Evolutionary conservation across 2,888 invertebrate species (phyloP).

Genomic region (Leptura quadrifasciata): DNA sequence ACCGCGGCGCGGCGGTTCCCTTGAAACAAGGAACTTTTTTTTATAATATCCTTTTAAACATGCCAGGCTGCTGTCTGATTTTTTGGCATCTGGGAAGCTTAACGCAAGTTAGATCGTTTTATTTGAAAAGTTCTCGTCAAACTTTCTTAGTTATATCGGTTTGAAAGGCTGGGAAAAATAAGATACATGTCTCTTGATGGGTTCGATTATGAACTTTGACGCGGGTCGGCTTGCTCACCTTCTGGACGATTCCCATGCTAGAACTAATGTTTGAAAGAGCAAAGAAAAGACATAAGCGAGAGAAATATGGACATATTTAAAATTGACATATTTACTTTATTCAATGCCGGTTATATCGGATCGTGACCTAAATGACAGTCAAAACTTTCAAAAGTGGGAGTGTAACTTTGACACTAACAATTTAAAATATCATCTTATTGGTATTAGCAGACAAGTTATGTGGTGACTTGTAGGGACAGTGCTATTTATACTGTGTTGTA

Average conservation of each 20-base stretch:
- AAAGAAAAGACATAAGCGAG: neutral
- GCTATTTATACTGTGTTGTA: no score
- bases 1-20: neutral
- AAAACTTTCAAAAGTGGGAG: no score
- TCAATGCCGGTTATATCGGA: no score
- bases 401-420: no score
- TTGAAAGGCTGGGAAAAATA: neutral
- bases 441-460: no score
- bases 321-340: no score
- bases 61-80: neutral
- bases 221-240: neutral
- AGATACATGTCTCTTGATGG: neutral
- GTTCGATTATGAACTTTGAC: slow-evolving; percentile 7
- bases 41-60: neutral
- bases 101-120: neutral
- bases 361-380: no score
- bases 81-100: neutral
- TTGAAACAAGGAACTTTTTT: neutral
- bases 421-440: no score
- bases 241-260: neutral
- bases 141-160: neutral
- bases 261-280: neutral
- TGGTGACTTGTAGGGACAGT: no score
- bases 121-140: neutral
- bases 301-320: neutral